Evolutionary conservation across 2,113 vertebrate species (phyloP).

Genomic region (Chroicocephalus ridibundus): DNA sequence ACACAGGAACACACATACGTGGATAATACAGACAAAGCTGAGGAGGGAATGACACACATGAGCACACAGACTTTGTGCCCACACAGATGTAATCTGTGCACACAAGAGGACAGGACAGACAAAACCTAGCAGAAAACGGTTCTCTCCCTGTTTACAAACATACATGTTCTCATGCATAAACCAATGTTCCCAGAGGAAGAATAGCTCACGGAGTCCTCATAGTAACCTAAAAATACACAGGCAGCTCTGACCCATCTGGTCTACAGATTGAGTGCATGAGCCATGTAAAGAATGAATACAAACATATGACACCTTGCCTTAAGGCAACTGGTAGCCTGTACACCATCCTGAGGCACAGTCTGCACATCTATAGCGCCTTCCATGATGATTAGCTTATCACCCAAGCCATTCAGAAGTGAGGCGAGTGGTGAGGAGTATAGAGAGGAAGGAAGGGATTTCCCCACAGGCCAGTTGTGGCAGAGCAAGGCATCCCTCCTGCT

Average conservation of each 20-base stretch:
- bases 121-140: background rate
- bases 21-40: background rate
- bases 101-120: background rate
- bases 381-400: background rate
- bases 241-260: slow-evolving; percentile 22
- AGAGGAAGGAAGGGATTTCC: background rate
- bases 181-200: background rate
- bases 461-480: background rate
- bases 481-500: background rate
- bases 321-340: slow-evolving; percentile 15
- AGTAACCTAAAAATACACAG: slow-evolving; percentile 28
- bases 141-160: background rate
- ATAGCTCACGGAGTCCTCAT: background rate
- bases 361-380: background rate
- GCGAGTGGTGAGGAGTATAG: background rate
- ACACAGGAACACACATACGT: background rate
- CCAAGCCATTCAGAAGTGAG: background rate
- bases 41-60: background rate
- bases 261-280: background rate
- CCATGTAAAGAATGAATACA: background rate
- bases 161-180: background rate
- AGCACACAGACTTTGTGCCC: background rate
- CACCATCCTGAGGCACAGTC: background rate
- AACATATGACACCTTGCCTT: slow-evolving; percentile 27
- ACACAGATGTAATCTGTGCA: background rate